These are phyloP conservation scores for Aurelia coerulea DNA, from an alignment of 30 jellyfish, hydroid and myxozoan genomes.

Conservation along the genomic window DNA sequence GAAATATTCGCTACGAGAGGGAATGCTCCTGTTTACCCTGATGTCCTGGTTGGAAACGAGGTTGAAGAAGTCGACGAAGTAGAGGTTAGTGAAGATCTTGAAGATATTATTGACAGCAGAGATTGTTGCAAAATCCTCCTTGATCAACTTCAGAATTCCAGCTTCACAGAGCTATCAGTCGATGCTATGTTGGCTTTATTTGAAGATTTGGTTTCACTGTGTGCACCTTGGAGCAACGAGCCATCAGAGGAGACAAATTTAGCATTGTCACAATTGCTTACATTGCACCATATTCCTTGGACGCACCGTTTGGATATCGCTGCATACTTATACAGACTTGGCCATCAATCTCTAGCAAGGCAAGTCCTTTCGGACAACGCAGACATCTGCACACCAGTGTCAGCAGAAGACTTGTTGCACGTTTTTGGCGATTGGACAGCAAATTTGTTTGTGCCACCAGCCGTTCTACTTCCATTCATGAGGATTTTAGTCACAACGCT, in stretches of 20 bases:
- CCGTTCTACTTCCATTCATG: not conserved
- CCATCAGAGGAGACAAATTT: no score
- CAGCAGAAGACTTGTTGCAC: constrained; percentile 3
- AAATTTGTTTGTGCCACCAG: constrained; percentile 35
- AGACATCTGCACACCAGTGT: not conserved
- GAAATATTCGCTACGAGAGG: constrained; percentile 14
- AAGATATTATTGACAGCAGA: constrained; percentile 5
- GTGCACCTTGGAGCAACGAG: no score
- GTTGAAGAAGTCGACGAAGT: not conserved
- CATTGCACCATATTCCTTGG: not conserved
- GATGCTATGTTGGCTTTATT: no score
- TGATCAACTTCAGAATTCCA: not conserved
- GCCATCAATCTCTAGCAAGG: not conserved
- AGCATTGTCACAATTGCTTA: not conserved
- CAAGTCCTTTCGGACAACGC: not conserved
- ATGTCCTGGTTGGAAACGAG: constrained; percentile 11
- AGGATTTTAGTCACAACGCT: not conserved
- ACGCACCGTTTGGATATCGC: not conserved
- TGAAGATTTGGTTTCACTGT: no score
- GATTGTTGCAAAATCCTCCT: not conserved
- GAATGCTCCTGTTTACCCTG: constrained; percentile 22
- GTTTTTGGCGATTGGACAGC: not conserved
- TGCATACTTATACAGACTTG: not conserved
- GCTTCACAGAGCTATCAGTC: no score
- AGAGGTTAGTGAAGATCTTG: not conserved